phyloP scores from a whole-genome alignment of 2,797 vertebrate species.

The Tragelaphus oryx region DNA sequence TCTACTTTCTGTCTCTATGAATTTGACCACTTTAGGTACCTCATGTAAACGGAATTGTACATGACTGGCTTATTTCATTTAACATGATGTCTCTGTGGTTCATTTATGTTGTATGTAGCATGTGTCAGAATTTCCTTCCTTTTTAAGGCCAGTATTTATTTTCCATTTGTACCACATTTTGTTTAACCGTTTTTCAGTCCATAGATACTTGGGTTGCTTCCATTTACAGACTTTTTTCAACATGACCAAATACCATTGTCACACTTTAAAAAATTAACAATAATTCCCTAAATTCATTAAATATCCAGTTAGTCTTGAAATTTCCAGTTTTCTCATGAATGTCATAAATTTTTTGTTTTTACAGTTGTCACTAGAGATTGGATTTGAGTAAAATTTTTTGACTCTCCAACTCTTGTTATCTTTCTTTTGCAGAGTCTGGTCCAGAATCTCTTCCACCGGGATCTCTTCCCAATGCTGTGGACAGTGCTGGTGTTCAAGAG shows the following conservation, averaged over 20 bases:
- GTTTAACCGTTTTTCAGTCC: not conserved
- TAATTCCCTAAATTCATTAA: slow-evolving; percentile 7
- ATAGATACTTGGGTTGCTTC: not conserved
- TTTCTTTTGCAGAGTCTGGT: slow-evolving; percentile 85
- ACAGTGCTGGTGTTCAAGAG: slow-evolving; percentile 68
- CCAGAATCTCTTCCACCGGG: slow-evolving; percentile 84
- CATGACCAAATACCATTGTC: not conserved
- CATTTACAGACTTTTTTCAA: not conserved
- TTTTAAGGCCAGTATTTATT: not conserved
- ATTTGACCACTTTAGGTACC: not conserved
- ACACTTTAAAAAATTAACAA: not conserved
- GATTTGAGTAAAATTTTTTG: slow-evolving; percentile 13
- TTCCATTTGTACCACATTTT: not conserved
- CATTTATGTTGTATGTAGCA: not conserved
- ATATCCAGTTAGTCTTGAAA: not conserved
- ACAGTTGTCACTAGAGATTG: not conserved
- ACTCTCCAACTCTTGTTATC: not conserved
- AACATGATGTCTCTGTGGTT: not conserved
- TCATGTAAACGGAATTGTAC: not conserved
- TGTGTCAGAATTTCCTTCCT: not conserved
- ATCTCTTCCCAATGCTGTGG: slow-evolving; percentile 73
- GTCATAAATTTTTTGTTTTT: not conserved
- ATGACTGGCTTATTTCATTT: not conserved
- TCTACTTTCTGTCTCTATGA: not conserved
- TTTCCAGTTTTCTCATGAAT: slow-evolving; percentile 31